Percentiles rank a stretch among this genome's conserved stretches.
phyloP scores from a whole-genome alignment of 2,888 invertebrate genomes.

The Mimachlamys varia region DNA sequence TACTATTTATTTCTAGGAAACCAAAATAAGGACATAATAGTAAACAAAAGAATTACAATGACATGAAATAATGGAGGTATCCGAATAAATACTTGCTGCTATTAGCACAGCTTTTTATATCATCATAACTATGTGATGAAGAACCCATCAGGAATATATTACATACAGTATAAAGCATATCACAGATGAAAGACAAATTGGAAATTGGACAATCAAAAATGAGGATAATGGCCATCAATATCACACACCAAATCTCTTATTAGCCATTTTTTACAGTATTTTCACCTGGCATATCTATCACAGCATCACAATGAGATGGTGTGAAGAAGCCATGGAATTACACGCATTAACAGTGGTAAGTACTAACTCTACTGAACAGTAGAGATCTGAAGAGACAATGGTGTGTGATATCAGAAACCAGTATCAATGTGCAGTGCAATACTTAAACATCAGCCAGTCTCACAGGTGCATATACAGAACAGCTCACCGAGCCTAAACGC shows the following conservation, averaged over 20 bases:
- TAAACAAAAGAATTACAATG: not conserved
- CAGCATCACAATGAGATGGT: not conserved
- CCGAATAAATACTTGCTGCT: not conserved
- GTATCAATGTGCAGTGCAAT: not conserved
- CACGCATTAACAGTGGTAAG: not conserved
- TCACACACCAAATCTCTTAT: not conserved
- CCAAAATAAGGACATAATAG: not conserved
- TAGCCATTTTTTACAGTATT: not conserved
- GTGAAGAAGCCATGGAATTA: not conserved
- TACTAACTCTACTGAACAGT: not conserved
- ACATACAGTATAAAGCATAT: not conserved
- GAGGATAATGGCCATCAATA: not conserved
- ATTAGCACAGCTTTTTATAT: not conserved
- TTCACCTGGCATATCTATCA: not conserved
- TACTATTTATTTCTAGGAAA: not conserved
- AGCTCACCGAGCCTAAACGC: not conserved
- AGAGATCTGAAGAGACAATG: not conserved
- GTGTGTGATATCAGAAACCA: not conserved
- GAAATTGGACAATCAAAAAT: constrained; percentile 4
- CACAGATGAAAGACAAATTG: constrained; percentile 27
- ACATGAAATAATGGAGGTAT: not conserved
- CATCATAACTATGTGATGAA: constrained; percentile 8
- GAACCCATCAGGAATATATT: not conserved
- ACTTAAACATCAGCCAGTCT: not conserved
- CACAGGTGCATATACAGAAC: not conserved